Evolutionary conservation across 2,113 vertebrate genomes (phyloP), one percentile per base, ranked within the genome.

Genomic region (Onychorhynchus coronatus): DNA sequence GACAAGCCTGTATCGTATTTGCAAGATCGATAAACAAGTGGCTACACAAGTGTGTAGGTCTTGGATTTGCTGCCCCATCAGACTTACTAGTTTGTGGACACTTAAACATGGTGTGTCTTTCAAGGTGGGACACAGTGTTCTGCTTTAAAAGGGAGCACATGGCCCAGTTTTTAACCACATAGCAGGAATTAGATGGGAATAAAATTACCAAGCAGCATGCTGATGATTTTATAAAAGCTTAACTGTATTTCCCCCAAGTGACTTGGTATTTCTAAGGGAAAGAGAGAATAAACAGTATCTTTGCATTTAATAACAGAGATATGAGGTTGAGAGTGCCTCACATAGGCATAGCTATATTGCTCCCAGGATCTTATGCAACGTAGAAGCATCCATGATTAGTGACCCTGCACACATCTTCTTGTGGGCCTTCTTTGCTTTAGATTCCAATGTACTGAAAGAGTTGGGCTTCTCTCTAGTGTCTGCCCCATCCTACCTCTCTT

Each of bases 71-170:
- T 87, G 65, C 52, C 72, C 33, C 8, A 21, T 74, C 55, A 74
- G 46, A 30, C 37, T 27, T 55, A 7, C 39, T 58, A 31, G 18
- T 61, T 49, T 65, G 50, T 15, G 10, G 59, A 44, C 27, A 16
- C 30, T 59, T 46, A 23, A 65, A 50, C 0, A 0, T 39, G 16
- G 25, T 25, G 4, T 58, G 47, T 25, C 61, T 78, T 89, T 86
- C 73, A 74, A 95, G 86, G 73, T 78, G 56, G 79, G 65, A 88
- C 59, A 31, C 46, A 33, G 24, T 46, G 70, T 94, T 95, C 76
- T 84, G 52, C 61, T 85, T 68, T 63, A 81, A 67, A 56, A 63
- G 73, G 77, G 92, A 93, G 83, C 61, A 91, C 0, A 0, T 52
- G 80, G 35, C 41, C 42, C 39, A 11, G 30, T 56, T 93, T 55